Conservation (phyloP, 64 coral and sea anemone genomes). For the Platygyra sinensis region DNA sequence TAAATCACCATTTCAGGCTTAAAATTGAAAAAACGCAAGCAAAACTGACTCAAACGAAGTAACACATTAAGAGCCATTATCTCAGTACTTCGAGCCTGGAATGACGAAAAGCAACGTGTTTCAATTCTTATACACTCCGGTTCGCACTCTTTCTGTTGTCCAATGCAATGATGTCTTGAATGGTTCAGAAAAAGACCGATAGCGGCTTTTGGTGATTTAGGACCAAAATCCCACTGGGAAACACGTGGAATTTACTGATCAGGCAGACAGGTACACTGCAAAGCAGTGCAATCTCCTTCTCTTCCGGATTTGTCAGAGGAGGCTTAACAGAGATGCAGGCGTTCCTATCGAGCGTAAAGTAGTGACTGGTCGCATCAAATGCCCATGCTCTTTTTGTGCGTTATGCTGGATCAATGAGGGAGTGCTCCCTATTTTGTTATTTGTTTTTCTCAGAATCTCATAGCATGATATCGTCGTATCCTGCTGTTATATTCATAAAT, state of each 20-base stretch:
- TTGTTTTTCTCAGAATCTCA: neutral
- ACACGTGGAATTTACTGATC: neutral
- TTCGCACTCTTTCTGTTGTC: neutral
- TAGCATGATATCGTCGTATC: neutral
- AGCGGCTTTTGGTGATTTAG: too few relatives aligned
- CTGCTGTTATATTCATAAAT: conserved; percentile 1
- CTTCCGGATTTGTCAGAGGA: neutral
- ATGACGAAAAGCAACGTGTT: too few relatives aligned
- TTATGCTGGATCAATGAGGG: conserved; percentile 5
- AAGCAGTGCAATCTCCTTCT: neutral
- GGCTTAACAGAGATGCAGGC: neutral
- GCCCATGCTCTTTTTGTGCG: conserved; percentile 10
- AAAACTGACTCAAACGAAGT: too few relatives aligned
- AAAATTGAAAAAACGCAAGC: too few relatives aligned
- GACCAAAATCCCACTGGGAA: neutral
- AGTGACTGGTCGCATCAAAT: conserved; percentile 4
- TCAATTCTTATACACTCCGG: neutral
- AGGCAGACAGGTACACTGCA: neutral
- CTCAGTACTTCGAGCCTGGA: too few relatives aligned
- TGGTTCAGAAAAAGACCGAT: too few relatives aligned
- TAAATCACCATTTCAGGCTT: too few relatives aligned
- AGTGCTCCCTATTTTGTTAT: neutral
- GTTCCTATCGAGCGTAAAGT: neutral
- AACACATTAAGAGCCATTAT: too few relatives aligned
- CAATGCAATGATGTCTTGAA: neutral